phyloP scores from a whole-genome alignment of 2,888 invertebrate genomes.

The Biston betularia region DNA sequence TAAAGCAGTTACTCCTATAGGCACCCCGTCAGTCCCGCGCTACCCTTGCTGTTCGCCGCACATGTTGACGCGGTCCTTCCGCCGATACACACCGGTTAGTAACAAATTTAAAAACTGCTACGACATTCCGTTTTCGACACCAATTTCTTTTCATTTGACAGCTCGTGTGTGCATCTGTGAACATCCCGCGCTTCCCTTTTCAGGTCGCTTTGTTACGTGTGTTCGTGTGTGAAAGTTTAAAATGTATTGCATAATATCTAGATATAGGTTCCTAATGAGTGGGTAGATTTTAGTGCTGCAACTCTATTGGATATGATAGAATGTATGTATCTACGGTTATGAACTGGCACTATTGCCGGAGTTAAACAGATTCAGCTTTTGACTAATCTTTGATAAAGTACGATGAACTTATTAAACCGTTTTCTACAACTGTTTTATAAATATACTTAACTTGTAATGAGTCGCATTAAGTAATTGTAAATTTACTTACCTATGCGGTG shows the following conservation, averaged over 20 bases:
- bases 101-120: conserved; percentile 10
- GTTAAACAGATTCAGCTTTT: no score
- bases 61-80: conserved; percentile 4
- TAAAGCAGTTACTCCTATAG: not conserved
- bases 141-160: not conserved
- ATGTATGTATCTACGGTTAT: not conserved
- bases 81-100: conserved; percentile 16
- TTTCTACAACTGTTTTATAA: no score
- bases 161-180: not conserved
- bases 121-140: conserved; percentile 6
- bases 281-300: not conserved
- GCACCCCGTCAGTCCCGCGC: conserved; percentile 28
- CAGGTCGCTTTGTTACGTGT: not conserved
- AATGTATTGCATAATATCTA: conserved; percentile 2
- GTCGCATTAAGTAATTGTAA: no score
- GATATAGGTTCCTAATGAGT: not conserved
- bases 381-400: no score
- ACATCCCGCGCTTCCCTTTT: not conserved
- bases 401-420: no score
- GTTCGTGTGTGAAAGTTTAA: conserved; percentile 1
- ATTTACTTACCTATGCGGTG: no score
- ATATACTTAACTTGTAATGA: no score
- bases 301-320: not conserved
- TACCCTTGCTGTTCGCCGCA: conserved; percentile 14
- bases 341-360: no score